Conservation (phyloP, 1,140 invertebrate genomes). For the Eriocheir sinensis region DNA sequence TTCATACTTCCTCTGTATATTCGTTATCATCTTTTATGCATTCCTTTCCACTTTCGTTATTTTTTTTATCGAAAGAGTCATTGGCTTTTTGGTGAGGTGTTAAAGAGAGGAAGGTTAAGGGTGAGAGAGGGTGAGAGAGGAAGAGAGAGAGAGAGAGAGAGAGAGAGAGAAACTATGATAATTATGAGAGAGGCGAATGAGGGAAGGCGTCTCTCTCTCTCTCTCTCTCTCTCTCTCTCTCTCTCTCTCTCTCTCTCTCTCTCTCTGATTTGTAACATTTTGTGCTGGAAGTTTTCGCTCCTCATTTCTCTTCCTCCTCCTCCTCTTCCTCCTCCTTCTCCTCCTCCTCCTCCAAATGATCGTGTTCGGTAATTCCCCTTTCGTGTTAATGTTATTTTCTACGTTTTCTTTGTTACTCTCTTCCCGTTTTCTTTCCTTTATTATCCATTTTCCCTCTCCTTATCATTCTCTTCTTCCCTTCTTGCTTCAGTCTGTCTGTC, state of each 20-base stretch:
- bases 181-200: background rate
- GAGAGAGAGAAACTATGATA: background rate
- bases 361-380: background rate
- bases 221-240: background rate
- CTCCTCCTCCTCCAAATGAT: background rate
- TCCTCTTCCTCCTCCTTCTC: background rate
- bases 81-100: background rate
- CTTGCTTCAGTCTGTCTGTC: too few species aligned
- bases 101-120: background rate
- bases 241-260: background rate
- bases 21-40: background rate
- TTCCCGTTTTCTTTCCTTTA: background rate
- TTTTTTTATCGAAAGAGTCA: background rate
- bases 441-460: constrained; percentile 23
- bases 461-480: background rate
- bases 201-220: background rate
- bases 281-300: background rate
- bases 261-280: background rate
- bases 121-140: constrained; percentile 41
- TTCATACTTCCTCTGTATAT: background rate
- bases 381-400: background rate
- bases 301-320: background rate
- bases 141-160: constrained; percentile 46
- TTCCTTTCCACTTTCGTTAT: background rate
- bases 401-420: background rate